A percentile compares a stretch with the other conserved stretches of the same genome.
phyloP scores from a whole-genome alignment of 2,797 vertebrate genomes.

The Rhabdophis nuchalis region DNA sequence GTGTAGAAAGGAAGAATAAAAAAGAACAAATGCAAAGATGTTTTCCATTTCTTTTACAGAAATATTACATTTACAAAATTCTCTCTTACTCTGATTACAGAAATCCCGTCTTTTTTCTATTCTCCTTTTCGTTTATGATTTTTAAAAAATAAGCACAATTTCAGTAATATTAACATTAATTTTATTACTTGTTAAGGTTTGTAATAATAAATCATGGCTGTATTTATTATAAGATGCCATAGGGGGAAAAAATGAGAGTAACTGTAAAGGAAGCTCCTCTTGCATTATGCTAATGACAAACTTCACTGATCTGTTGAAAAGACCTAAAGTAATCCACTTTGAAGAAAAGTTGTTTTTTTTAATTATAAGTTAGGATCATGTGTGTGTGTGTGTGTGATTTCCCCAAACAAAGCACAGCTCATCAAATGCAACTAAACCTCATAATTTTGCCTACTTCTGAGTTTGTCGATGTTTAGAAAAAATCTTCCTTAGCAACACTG shows the following conservation, averaged over 20 bases:
- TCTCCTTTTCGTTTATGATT: no score
- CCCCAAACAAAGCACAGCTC: neutral
- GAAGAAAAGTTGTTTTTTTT: neutral
- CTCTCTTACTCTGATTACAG: neutral
- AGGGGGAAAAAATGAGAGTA: neutral
- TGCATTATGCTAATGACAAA: neutral
- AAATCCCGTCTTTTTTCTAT: neutral
- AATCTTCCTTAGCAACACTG: neutral
- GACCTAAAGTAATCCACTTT: neutral
- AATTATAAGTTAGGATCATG: neutral
- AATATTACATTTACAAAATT: neutral
- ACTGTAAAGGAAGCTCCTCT: neutral
- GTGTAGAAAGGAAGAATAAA: neutral
- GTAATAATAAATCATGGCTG: neutral
- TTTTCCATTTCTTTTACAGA: neutral
- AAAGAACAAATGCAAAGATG: neutral
- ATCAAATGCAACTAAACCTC: neutral
- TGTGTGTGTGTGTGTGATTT: neutral
- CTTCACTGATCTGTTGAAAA: neutral
- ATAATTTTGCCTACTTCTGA: neutral
- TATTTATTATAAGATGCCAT: neutral
- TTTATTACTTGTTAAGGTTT: neutral
- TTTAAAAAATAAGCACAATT: neutral
- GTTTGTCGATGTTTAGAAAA: neutral
- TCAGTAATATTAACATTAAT: neutral